Base-by-base conservation (phyloP, 2,113 vertebrate genomes). In the Siniperca knerii region DNA sequence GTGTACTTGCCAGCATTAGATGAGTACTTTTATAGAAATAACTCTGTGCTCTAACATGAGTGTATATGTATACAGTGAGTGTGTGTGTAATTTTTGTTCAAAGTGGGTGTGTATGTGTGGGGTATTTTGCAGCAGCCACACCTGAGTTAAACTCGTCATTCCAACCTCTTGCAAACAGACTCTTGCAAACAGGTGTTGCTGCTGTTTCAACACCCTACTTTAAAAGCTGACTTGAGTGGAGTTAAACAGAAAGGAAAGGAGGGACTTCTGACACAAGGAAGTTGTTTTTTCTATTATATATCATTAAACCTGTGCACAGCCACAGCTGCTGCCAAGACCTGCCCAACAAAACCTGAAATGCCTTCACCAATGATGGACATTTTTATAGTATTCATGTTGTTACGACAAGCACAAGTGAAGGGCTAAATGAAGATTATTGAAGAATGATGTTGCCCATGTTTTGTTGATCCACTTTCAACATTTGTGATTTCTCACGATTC, bases 131-230 rank as follows among this genome's bases (percentile, higher is more conserved):
- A 46, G 69, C 44, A 62, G 76, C 89, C 90, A 92, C 91, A 69
- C 90, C 91, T 91, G 78, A 86, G 64, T 50, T 73, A 25, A 83
- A 81, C 83, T 73, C 15, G 0, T 75, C 77, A 0, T 75, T 89
- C 83, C 76, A 70, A 74, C 68, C 12, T 48, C 67, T 60, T 77
- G 55, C 62, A 70, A 61, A 87, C 35, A 64, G 64, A 83, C n/a
- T 52, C 74, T 29, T 61, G 54, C 48, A 89, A 89, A 89, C 93
- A 94, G 93, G 79, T 93, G 89, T 92, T 88, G 50, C 66, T 71
- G 54, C 54, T 23, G 52, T 83, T 81, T 83, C 61, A 44, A 80
- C 69, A 75, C 42, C 4, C 6, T 29, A 75, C 78, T 92, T 87
- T 68, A 76, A 83, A 70, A 70, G 67, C 66, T 71, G 68, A 61